These are phyloP conservation scores for Alitta virens DNA, from an alignment of 2,888 invertebrate genomes.

Conservation along the genomic window DNA sequence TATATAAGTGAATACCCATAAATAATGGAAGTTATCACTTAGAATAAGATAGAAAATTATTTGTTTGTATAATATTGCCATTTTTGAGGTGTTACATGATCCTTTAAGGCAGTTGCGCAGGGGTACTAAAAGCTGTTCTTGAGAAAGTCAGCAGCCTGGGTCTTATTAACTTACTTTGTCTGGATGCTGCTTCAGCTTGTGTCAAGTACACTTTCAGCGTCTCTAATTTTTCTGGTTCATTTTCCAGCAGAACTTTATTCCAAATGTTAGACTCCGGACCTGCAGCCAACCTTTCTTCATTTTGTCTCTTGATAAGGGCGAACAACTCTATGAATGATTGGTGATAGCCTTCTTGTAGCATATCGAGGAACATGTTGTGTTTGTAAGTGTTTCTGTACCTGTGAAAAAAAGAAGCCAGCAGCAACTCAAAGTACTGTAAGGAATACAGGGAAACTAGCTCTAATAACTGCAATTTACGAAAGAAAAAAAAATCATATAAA, in stretches of 20 bases:
- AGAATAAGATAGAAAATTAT: too few relatives aligned
- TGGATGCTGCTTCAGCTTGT: constrained; percentile 44
- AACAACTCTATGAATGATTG: constrained; percentile 53
- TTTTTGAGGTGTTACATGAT: too few relatives aligned
- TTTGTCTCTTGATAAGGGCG: constrained; percentile 49
- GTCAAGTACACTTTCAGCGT: constrained; percentile 47
- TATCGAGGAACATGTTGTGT: constrained; percentile 54
- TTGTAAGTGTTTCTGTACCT: constrained; percentile 51
- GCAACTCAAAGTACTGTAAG: too few relatives aligned
- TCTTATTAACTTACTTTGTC: constrained; percentile 48
- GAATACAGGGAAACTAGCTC: too few relatives aligned
- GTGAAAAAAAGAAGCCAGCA: too few relatives aligned
- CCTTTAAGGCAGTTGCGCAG: background rate
- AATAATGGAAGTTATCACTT: too few relatives aligned
- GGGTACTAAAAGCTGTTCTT: too few relatives aligned
- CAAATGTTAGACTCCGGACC: constrained; percentile 54
- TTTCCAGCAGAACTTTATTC: constrained; percentile 45
- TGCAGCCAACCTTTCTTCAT: constrained; percentile 41
- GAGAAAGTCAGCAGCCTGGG: too few relatives aligned
- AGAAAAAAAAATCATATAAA: too few relatives aligned
- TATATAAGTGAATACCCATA: background rate
- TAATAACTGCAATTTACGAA: too few relatives aligned
- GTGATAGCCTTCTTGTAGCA: constrained; percentile 54
- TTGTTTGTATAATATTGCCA: too few relatives aligned
- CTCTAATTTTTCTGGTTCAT: constrained; percentile 52